Conservation (phyloP, 2,797 vertebrate species). For the Amphiprion clarkii region DNA sequence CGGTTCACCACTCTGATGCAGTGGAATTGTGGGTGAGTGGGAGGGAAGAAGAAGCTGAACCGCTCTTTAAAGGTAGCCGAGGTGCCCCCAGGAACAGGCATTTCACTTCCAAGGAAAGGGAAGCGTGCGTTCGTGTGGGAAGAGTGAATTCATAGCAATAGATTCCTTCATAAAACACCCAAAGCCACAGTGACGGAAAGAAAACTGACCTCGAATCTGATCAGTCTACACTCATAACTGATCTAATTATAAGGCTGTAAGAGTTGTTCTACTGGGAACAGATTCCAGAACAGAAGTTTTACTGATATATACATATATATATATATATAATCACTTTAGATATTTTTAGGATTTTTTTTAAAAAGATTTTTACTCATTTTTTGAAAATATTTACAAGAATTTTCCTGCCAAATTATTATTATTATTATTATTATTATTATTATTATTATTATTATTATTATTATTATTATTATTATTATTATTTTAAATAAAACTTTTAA, state of each 20-base stretch:
- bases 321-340: no score
- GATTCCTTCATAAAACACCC: not conserved
- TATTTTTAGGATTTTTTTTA: no score
- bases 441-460: accelerated
- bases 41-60: conserved; percentile 4
- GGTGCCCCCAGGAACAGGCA: not conserved
- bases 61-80: not conserved
- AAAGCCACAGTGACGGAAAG: not conserved
- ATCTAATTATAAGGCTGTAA: not conserved
- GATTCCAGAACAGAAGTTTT: no score
- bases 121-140: not conserved
- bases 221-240: not conserved
- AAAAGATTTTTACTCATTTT: no score
- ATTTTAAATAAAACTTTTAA: no score
- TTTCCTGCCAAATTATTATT: no score
- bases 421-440: no score
- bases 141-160: not conserved
- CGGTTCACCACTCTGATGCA: conserved; percentile 10
- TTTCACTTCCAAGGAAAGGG: conserved; percentile 6
- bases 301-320: no score
- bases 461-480: no score
- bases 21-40: not conserved
- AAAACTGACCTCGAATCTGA: no score
- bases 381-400: no score
- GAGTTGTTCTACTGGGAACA: no score